These are phyloP conservation scores for Danio kyathit DNA, from an alignment of 2,797 vertebrate species.

Conservation along the genomic window DNA sequence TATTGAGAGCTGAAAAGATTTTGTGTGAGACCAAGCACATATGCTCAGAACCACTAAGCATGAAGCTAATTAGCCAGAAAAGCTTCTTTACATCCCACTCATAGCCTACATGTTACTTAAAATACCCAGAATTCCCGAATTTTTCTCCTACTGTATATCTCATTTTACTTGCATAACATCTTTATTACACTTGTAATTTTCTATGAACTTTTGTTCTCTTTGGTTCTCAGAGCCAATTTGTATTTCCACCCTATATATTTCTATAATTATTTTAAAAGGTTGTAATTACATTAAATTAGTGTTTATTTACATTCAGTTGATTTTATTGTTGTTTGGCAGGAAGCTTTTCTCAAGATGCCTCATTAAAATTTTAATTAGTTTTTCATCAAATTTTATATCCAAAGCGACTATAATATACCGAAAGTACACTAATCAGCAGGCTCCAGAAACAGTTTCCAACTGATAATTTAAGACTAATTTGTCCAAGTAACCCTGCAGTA, in stretches of 20 bases:
- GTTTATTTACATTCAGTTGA: constrained; percentile 17
- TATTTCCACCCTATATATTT: not conserved
- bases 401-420: not conserved
- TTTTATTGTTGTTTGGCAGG: constrained; percentile 14
- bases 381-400: not conserved
- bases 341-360: constrained; percentile 23
- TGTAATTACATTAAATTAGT: not conserved
- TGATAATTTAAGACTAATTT: constrained; percentile 25
- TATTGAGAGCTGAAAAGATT: not conserved
- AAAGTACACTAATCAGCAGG: not conserved
- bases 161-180: not conserved
- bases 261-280: not conserved
- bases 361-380: not conserved
- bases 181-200: not conserved
- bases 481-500: constrained; percentile 9
- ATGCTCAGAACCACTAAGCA: constrained; percentile 9
- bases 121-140: constrained; percentile 1
- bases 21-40: constrained; percentile 12
- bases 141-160: not conserved
- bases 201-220: not conserved
- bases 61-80: constrained; percentile 27
- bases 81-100: constrained; percentile 6
- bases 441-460: not conserved
- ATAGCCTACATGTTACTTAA: constrained; percentile 32
- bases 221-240: not conserved